Percentiles rank a stretch among this genome's conserved stretches.
phyloP scores from a whole-genome alignment of 1,140 invertebrate species.

The Aphaenogaster rudis region DNA sequence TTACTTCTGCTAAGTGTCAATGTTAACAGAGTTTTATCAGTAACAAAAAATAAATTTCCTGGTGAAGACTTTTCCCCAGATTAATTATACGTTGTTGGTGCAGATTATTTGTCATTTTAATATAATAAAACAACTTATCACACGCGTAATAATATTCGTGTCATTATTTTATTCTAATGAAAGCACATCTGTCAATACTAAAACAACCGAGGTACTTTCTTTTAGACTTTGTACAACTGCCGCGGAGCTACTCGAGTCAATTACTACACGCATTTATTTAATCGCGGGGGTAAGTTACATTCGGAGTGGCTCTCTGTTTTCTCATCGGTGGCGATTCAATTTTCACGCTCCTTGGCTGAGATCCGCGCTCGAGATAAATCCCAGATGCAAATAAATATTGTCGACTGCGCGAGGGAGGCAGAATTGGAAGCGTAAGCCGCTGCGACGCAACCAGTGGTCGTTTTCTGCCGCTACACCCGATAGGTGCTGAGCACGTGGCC shows the following conservation, averaged over 20 bases:
- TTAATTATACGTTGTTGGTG: not conserved
- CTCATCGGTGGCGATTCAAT: conserved; percentile 38
- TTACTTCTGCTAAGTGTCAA: not conserved
- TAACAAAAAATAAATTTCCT: not conserved
- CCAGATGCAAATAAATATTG: conserved; percentile 42
- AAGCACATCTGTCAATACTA: not conserved
- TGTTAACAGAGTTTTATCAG: not conserved
- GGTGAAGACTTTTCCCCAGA: not conserved
- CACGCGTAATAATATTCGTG: not conserved
- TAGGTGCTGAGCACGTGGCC: conserved; percentile 79
- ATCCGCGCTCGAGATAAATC: conserved; percentile 36
- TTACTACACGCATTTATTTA: conserved; percentile 7
- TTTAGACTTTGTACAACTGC: not conserved
- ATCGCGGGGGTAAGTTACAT: conserved; percentile 9
- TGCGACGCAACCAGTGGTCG: conserved; percentile 70
- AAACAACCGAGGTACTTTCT: not conserved
- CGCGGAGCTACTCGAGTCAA: not conserved
- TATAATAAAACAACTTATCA: not conserved
- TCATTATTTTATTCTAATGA: not conserved
- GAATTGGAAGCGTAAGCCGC: conserved; percentile 9
- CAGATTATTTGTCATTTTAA: not conserved
- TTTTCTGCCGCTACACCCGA: conserved; percentile 71
- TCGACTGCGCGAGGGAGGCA: not conserved
- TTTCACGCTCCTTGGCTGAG: conserved; percentile 34
- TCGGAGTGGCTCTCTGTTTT: not conserved